A percentile compares a stretch with the other conserved stretches of the same genome.
These are phyloP conservation scores for Neomonachus schauinslandi DNA, from an alignment of 2,113 vertebrate genomes.

Conservation along the genomic window DNA sequence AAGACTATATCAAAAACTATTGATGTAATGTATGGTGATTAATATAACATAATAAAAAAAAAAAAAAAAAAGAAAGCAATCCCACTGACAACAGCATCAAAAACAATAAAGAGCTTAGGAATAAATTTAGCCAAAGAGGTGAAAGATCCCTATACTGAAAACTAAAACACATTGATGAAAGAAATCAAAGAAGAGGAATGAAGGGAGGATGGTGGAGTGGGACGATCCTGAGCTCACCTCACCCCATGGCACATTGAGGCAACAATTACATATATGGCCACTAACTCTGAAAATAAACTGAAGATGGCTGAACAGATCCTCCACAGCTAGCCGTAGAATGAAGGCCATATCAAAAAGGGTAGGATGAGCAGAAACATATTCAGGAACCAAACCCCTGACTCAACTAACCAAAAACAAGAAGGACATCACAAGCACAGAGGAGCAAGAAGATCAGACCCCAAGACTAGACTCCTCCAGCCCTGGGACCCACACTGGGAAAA, in stretches of 20 bases:
- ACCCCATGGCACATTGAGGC: background rate
- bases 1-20: too few relatives aligned
- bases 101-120: background rate
- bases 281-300: background rate
- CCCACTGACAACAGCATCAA: background rate
- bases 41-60: too few relatives aligned
- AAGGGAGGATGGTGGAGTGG: background rate
- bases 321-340: background rate
- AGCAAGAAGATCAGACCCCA: background rate
- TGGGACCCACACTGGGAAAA: background rate
- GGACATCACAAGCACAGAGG: background rate
- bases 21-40: too few relatives aligned
- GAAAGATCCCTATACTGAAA: background rate
- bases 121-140: conserved; percentile 12
- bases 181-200: background rate
- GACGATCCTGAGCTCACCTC: background rate
- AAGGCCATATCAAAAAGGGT: background rate
- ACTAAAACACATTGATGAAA: background rate
- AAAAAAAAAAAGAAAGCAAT: background rate
- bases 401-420: background rate
- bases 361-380: background rate
- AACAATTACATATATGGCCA: background rate
- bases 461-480: background rate
- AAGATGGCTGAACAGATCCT: background rate
- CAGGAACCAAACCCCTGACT: background rate